Evolutionary conservation across 2,113 vertebrate genomes (phyloP).

Genomic region (Tyto alba): DNA sequence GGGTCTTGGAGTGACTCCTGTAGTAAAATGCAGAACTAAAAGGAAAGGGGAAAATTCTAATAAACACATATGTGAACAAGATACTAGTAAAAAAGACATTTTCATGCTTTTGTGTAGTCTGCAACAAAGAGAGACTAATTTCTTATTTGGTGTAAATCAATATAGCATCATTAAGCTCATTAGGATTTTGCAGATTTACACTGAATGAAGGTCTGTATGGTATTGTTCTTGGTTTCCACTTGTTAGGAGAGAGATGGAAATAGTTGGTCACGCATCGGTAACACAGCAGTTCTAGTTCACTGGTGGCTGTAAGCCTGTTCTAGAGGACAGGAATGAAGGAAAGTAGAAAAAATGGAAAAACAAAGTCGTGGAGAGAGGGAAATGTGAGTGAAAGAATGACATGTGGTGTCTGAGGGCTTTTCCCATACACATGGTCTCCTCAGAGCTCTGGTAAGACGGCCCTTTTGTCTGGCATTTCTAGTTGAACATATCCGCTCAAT

Average conservation of each 20-base stretch:
- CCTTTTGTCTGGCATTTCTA: neutral
- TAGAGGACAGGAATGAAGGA: neutral
- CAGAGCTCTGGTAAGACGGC: neutral
- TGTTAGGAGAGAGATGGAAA: neutral
- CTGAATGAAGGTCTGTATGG: neutral
- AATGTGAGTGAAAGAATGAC: neutral
- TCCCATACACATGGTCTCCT: rapidly evolving
- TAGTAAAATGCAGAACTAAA: neutral
- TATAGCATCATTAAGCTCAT: neutral
- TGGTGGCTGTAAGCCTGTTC: neutral
- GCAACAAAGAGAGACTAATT: neutral
- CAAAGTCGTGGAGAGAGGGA: neutral
- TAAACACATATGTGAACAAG: constrained; percentile 15
- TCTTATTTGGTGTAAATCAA: neutral
- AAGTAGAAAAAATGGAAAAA: neutral
- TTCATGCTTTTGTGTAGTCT: constrained; percentile 12
- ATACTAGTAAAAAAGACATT: constrained; percentile 8
- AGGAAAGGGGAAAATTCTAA: constrained; percentile 23
- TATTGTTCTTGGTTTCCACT: neutral
- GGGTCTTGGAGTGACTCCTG: constrained; percentile 34
- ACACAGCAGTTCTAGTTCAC: neutral
- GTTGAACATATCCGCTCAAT: neutral
- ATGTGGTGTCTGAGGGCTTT: neutral
- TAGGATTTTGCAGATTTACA: neutral
- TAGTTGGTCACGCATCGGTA: neutral